Evolutionary conservation across 2,113 vertebrate genomes (phyloP).

Genomic region (Motacilla tschutschensis): DNA sequence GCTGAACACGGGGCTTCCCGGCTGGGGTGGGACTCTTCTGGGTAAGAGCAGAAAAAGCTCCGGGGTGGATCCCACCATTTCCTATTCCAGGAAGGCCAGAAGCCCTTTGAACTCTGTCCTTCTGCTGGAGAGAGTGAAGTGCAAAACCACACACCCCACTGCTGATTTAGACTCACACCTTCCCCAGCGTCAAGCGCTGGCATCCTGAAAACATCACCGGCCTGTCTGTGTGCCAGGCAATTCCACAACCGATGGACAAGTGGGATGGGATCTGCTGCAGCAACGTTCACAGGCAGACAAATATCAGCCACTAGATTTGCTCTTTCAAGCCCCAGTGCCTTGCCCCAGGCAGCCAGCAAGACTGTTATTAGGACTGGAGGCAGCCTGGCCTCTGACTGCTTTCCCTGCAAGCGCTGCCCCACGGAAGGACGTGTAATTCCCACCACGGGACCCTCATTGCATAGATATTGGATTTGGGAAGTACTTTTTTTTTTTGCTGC

Average conservation of each 20-base stretch:
- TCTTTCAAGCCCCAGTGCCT: not conserved
- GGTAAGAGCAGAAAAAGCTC: constrained; percentile 9
- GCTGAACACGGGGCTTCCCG: not conserved
- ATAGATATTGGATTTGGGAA: constrained; percentile 49
- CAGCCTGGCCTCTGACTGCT: not conserved
- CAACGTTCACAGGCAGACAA: accelerated
- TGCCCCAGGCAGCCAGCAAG: constrained; percentile 12
- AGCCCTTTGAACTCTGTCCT: constrained; percentile 29
- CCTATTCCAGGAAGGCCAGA: constrained; percentile 25
- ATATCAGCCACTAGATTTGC: not conserved
- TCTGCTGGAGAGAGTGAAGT: not conserved
- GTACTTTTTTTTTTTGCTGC: not conserved
- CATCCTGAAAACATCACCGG: not conserved
- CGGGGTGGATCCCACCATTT: not conserved
- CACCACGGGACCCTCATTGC: not conserved
- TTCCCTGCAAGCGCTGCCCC: not conserved
- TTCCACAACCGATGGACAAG: not conserved
- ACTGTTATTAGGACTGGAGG: not conserved
- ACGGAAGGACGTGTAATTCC: not conserved
- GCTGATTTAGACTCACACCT: not conserved
- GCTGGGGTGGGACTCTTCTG: constrained; percentile 8
- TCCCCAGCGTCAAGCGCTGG: not conserved
- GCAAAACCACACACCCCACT: not conserved
- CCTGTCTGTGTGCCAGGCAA: accelerated
- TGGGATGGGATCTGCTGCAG: not conserved